Evolutionary conservation across 2,797 vertebrate genomes (phyloP).

Genomic region (Danio albolineatus): DNA sequence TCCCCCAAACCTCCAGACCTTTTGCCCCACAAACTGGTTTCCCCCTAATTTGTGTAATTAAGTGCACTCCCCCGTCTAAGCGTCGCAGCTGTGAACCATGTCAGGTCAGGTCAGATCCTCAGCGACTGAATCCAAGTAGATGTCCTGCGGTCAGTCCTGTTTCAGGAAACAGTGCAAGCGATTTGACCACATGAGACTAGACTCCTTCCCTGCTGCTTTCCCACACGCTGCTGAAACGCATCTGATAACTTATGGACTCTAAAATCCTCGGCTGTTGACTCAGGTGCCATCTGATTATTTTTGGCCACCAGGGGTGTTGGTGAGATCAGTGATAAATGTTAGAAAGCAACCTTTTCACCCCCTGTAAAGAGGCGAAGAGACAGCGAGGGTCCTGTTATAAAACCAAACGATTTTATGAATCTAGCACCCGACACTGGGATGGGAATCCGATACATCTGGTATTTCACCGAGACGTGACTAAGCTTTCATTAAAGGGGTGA

Average conservation of each 20-base stretch:
- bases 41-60: constrained; percentile 76
- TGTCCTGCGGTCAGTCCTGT: constrained; percentile 36
- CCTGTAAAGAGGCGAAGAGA: constrained; percentile 64
- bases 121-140: constrained; percentile 47
- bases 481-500: constrained; percentile 65
- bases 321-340: constrained; percentile 75
- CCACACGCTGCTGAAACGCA: constrained; percentile 60
- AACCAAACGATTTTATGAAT: constrained; percentile 58
- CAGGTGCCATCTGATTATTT: constrained; percentile 82
- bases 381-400: constrained; percentile 49
- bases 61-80: constrained; percentile 23
- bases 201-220: constrained; percentile 44
- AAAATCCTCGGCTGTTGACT: constrained; percentile 75
- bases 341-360: constrained; percentile 74
- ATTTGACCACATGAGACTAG: constrained; percentile 44
- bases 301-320: constrained; percentile 71
- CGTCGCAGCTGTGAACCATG: constrained; percentile 66
- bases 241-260: constrained; percentile 69
- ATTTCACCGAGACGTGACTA: constrained; percentile 49
- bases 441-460: constrained; percentile 60
- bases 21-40: constrained; percentile 63
- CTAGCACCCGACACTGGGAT: constrained; percentile 57
- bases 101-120: constrained; percentile 70
- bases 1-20: constrained; percentile 62
- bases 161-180: constrained; percentile 37